Base-by-base conservation (phyloP, 2,888 invertebrate species). In the Heterodera filipjevi region DNA sequence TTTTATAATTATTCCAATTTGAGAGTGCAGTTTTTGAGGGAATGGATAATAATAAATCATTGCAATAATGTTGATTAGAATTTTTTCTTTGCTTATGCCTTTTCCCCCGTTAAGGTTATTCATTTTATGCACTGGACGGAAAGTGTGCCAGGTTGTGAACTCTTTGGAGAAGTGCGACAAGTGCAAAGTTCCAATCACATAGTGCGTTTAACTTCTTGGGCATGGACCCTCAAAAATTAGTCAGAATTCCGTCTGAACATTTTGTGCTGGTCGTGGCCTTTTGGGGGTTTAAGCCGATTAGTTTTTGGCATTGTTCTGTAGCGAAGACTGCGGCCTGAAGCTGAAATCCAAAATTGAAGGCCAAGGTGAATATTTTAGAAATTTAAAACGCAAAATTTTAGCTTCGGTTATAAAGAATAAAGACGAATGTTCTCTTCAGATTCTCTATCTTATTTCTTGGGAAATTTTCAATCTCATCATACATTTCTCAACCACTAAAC, bases 91-190 rank as follows among this genome's bases (percentile, higher is more conserved):
- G 46, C 35, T 39, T 46, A 8, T 35, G n/a, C 59, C n/a, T 59
- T n/a, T n/a, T n/a, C n/a, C n/a, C n/a, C 27, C 59, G 22, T 3
- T n/a, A 27, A 73, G 73, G 82, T 19, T 85, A 86, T 68, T 90
- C 91, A 22, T 99, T 99, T 91, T 99, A 96, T 91, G 94, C 95
- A 91, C 91, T 97, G 78, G 97, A 99, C 89, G 95, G 94, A 3
- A 94, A 95, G 87, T 94, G 87, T 99, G 99, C 91, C 96, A 99
- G 91, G 92, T 93, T 84, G 97, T 96, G 91, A 94, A 95, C 89
- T 95, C 97, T 0, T 91, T 99, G 86, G 99, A 99, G 89, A 98
- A 96, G 90, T 99, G 99, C 90, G 95, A 95, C 66, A 96, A 96
- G 14, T 99, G 99, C 90, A 93, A 93, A 84, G 93, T 94, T 89